Evolutionary conservation across 2,113 vertebrate species (phyloP).

Genomic region (Ctenodactylus gundi): DNA sequence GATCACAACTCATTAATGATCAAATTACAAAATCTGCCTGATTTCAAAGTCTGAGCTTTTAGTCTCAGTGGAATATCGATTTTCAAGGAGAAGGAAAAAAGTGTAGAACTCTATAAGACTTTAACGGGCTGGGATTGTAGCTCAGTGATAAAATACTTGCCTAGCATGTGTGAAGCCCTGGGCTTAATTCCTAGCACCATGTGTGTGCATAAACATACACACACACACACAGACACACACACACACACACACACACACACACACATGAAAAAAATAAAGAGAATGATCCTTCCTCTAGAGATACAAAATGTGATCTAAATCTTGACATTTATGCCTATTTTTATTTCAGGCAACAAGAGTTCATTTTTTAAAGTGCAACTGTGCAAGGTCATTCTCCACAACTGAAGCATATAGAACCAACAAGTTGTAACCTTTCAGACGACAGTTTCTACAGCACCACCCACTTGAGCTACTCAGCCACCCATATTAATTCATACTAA

Average conservation of each 20-base stretch:
- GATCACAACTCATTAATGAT: not conserved
- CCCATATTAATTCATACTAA: not conserved
- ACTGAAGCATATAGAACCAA: not conserved
- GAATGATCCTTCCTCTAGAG: too few species aligned
- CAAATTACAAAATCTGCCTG: slow-evolving; percentile 29
- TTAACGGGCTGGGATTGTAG: too few species aligned
- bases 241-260: not conserved
- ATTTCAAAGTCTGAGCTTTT: not conserved
- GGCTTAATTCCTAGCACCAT: not conserved
- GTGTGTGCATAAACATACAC: too few species aligned
- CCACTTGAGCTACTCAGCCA: not conserved
- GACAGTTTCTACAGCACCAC: fast-evolving
- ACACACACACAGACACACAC: not conserved
- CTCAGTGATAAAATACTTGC: not conserved
- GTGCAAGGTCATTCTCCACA: not conserved
- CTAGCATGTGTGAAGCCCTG: not conserved
- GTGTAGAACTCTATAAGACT: not conserved
- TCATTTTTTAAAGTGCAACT: not conserved
- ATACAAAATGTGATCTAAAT: too few species aligned
- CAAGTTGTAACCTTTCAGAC: too few species aligned
- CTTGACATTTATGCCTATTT: not conserved
- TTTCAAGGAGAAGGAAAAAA: not conserved
- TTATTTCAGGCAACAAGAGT: not conserved
- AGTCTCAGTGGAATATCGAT: not conserved
- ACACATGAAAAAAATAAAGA: too few species aligned